phyloP scores from a whole-genome alignment of 2,113 vertebrate genomes.

The Toxotes chatareus region DNA sequence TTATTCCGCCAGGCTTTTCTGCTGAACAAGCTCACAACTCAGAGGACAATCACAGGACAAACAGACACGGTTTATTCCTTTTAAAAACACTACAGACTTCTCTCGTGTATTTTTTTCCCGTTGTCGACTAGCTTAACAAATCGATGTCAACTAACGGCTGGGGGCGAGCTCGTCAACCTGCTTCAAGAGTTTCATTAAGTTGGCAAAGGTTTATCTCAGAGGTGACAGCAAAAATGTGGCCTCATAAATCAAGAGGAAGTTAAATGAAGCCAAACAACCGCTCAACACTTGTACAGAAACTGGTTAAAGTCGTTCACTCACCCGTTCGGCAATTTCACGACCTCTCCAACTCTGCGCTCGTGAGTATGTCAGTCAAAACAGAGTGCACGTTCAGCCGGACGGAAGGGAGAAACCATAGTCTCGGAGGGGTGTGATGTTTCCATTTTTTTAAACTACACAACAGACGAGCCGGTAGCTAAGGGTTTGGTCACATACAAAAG shows the following conservation, averaged over 20 bases:
- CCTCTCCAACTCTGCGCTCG: background rate
- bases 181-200: background rate
- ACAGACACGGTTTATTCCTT: accelerated
- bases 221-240: background rate
- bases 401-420: conserved; percentile 42
- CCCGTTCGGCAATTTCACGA: background rate
- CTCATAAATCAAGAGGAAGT: background rate
- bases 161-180: conserved; percentile 1
- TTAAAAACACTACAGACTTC: background rate
- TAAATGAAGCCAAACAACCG: background rate
- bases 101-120: background rate
- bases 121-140: background rate
- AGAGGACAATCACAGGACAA: background rate
- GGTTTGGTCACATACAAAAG: accelerated
- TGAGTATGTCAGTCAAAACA: conserved; percentile 22
- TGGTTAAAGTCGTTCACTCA: background rate
- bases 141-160: too few relatives aligned
- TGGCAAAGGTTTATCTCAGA: background rate
- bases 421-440: background rate
- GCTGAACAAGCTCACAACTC: background rate
- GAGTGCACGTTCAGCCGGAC: background rate
- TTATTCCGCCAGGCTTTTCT: background rate
- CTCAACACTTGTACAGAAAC: background rate
- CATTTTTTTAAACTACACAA: background rate
- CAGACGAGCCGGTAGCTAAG: accelerated